A percentile compares a stretch with the other conserved stretches of the same genome.
Conservation (phyloP, 2,797 vertebrate genomes). For the Cygnus olor region DNA sequence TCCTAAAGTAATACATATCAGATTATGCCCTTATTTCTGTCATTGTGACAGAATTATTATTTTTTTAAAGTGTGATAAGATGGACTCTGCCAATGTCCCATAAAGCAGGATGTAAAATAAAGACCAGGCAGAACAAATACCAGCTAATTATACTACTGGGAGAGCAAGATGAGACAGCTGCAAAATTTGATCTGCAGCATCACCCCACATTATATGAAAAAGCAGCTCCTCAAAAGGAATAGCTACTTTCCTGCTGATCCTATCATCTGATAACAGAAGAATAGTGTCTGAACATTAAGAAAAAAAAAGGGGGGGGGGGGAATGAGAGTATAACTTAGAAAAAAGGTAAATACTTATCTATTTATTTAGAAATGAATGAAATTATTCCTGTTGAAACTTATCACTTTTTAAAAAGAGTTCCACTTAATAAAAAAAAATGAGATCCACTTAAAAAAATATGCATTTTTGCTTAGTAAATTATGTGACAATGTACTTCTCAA, state of each 20-base stretch:
- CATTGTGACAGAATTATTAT: background rate
- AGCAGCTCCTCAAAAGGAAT: background rate
- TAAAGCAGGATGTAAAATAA: background rate
- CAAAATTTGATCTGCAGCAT: background rate
- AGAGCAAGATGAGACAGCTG: background rate
- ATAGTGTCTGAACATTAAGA: background rate
- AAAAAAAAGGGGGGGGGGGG: background rate
- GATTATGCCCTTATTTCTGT: background rate
- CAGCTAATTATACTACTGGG: background rate
- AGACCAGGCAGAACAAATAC: background rate
- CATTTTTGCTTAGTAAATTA: background rate
- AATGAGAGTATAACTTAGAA: background rate
- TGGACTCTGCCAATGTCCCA: background rate
- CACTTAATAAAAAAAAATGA: background rate
- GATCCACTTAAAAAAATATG: background rate
- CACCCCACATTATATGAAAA: background rate
- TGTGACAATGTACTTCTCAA: background rate
- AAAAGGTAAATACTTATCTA: background rate
- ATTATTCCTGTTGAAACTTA: background rate
- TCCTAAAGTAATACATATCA: background rate
- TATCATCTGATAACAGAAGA: background rate
- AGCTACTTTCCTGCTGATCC: background rate
- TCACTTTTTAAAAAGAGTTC: background rate
- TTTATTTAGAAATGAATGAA: background rate
- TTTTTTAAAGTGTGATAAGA: background rate